Conservation (phyloP, 2,113 vertebrate species). For the Astatoreochromis straeleni region DNA sequence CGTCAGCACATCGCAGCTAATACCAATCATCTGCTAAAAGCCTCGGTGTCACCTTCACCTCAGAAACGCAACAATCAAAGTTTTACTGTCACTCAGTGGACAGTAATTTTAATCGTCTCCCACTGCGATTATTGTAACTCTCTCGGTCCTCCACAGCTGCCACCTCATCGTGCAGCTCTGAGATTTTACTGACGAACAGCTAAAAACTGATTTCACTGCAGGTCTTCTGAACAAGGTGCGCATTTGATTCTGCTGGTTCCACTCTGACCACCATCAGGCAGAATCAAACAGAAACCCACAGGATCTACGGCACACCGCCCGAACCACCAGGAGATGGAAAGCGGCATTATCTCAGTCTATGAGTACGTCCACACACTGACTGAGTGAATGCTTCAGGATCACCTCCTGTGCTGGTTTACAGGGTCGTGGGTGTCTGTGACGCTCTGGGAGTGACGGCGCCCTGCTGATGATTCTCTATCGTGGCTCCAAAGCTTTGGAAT, state of each 20-base stretch:
- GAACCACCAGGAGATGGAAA: background rate
- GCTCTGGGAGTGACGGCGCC: background rate
- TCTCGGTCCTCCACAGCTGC: background rate
- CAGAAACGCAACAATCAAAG: fast-evolving
- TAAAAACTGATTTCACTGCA: fast-evolving
- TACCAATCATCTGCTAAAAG: fast-evolving
- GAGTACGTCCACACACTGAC: background rate
- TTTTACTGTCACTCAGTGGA: background rate
- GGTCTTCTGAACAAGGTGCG: background rate
- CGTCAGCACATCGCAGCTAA: background rate
- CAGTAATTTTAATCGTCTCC: background rate
- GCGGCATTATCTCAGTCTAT: background rate
- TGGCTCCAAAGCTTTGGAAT: background rate
- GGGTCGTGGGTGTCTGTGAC: background rate
- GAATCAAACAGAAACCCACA: background rate
- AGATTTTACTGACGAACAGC: background rate
- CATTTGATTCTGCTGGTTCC: background rate
- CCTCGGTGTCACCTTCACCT: background rate
- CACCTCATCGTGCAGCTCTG: background rate
- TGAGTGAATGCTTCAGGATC: background rate
- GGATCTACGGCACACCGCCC: background rate
- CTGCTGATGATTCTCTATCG: background rate
- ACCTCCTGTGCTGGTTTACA: background rate
- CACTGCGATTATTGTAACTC: background rate
- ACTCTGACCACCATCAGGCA: background rate